These are phyloP conservation scores for Drosophila leontia DNA, from an alignment of 1,140 invertebrate genomes.

Conservation along the genomic window DNA sequence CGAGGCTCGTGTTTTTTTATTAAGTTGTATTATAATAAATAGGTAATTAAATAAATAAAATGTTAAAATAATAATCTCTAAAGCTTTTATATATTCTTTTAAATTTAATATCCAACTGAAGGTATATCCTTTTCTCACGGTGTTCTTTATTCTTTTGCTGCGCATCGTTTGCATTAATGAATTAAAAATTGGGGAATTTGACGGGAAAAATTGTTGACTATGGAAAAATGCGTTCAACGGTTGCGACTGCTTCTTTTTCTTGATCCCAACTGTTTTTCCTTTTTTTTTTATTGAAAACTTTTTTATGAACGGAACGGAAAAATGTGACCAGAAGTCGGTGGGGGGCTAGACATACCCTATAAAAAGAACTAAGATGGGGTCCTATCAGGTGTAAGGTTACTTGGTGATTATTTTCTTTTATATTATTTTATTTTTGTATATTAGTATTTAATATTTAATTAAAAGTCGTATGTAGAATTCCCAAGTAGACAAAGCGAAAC, in stretches of 20 bases:
- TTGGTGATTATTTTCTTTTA: not conserved
- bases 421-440: too few relatives aligned
- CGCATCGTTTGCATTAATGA: slow-evolving; percentile 58
- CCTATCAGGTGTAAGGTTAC: not conserved
- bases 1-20: too few relatives aligned
- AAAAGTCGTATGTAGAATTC: not conserved
- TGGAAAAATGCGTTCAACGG: slow-evolving; percentile 59
- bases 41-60: not conserved
- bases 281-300: slow-evolving; percentile 24
- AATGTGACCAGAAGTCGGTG: slow-evolving; percentile 57
- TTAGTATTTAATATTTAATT: too few relatives aligned
- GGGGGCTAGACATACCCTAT: slow-evolving; percentile 18
- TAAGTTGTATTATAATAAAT: not conserved
- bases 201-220: slow-evolving; percentile 17
- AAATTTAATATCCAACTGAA: not conserved
- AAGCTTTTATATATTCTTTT: not conserved
- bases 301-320: slow-evolving; percentile 66
- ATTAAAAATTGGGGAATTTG: slow-evolving; percentile 47
- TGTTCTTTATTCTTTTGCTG: slow-evolving; percentile 2
- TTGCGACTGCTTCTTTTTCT: slow-evolving; percentile 30
- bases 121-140: not conserved
- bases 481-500: not conserved
- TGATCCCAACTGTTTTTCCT: slow-evolving; percentile 15
- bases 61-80: not conserved
- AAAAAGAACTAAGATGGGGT: not conserved